A percentile compares a stretch with the other conserved stretches of the same genome.
These are phyloP conservation scores for Batillaria attramentaria DNA, from an alignment of 1,140 invertebrate species.

Conservation along the genomic window DNA sequence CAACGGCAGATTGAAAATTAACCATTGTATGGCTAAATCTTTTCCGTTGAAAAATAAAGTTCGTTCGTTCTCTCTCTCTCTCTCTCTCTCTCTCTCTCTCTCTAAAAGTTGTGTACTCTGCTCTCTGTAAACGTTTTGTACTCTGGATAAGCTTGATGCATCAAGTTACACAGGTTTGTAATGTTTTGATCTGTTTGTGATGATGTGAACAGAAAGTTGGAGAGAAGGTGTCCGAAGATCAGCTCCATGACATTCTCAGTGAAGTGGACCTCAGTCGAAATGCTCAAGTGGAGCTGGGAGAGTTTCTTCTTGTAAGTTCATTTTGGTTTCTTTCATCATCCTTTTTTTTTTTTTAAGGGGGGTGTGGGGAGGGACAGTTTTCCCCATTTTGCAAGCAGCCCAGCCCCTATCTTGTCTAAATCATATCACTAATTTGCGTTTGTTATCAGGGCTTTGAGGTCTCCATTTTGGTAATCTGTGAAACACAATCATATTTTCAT, in stretches of 20 bases:
- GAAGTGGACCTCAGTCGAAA: conserved; percentile 99
- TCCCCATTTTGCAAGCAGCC: neutral
- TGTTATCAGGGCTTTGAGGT: too few species aligned
- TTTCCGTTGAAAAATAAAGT: too few species aligned
- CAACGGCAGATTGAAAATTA: too few species aligned
- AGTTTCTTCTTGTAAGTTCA: conserved; percentile 93
- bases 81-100: too few species aligned
- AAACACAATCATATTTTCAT: neutral
- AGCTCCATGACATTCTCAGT: conserved; percentile 96
- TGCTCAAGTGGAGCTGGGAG: conserved; percentile 98
- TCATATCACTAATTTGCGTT: too few species aligned
- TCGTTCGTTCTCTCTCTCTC: too few species aligned
- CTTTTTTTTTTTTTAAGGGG: neutral
- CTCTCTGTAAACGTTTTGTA: neutral
- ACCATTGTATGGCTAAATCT: too few species aligned
- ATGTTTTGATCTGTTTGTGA: neutral
- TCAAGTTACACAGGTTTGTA: neutral
- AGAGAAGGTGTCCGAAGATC: conserved; percentile 93
- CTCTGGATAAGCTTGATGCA: neutral
- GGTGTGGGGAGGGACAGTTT: neutral
- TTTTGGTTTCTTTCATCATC: too few species aligned
- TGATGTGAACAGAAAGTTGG: conserved; percentile 82
- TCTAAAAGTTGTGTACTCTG: too few species aligned
- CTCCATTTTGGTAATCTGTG: too few species aligned
- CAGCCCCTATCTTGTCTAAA: neutral